These are phyloP conservation scores for Agriotes lineatus DNA, from an alignment of 2,888 invertebrate species.

Conservation along the genomic window DNA sequence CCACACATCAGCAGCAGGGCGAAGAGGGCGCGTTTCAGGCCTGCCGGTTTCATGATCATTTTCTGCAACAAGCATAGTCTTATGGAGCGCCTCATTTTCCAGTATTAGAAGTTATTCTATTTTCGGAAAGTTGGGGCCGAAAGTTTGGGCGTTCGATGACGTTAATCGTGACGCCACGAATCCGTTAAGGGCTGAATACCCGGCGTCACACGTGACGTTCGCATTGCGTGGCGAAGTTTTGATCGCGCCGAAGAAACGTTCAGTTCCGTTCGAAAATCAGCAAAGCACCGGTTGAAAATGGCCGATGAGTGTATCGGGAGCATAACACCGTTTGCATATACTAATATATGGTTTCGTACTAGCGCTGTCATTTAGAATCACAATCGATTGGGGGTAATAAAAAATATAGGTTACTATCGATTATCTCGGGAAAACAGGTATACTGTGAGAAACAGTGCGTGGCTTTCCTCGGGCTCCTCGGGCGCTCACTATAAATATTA, in stretches of 20 bases:
- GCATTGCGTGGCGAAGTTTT: neutral
- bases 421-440: constrained; percentile 40
- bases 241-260: neutral
- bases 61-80: constrained; percentile 57
- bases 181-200: constrained; percentile 3
- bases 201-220: constrained; percentile 19
- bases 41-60: constrained; percentile 67
- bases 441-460: constrained; percentile 29
- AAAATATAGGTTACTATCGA: constrained; percentile 44
- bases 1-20: constrained; percentile 68
- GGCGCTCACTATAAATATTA: neutral
- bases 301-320: neutral
- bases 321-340: neutral
- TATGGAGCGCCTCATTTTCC: neutral
- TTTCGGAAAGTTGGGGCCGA: neutral
- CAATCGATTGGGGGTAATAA: constrained; percentile 29
- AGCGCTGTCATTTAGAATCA: constrained; percentile 31
- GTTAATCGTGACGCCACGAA: constrained; percentile 23
- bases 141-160: constrained; percentile 13
- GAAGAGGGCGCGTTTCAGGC: constrained; percentile 69
- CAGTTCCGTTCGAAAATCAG: neutral
- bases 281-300: neutral
- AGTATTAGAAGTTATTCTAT: neutral
- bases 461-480: constrained; percentile 5
- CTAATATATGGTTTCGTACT: constrained; percentile 3